Evolutionary conservation across 1,140 invertebrate species (phyloP).

Genomic region (Calephelis nemesis): DNA sequence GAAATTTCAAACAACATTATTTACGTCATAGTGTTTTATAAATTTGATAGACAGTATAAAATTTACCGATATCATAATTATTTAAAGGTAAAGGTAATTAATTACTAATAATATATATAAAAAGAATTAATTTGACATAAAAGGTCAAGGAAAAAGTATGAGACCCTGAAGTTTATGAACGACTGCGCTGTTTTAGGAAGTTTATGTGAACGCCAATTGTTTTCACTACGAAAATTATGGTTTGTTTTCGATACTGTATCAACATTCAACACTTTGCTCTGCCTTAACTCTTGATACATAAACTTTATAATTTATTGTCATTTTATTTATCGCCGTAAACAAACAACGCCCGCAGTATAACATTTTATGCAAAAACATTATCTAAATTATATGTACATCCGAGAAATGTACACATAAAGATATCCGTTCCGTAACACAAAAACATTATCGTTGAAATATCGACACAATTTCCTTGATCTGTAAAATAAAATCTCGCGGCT

Average conservation of each 20-base stretch:
- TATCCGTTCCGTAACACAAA: slow-evolving; percentile 63
- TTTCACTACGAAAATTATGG: slow-evolving; percentile 1
- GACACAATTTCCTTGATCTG: slow-evolving; percentile 74
- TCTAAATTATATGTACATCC: slow-evolving; percentile 50
- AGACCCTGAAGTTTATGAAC: not conserved
- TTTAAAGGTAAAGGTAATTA: no score
- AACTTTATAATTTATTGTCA: slow-evolving; percentile 46
- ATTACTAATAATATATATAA: no score
- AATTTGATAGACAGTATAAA: no score
- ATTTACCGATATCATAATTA: no score
- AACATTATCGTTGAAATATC: slow-evolving; percentile 74
- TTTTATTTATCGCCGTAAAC: slow-evolving; percentile 49
- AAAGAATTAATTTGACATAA: not conserved
- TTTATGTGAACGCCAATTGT: slow-evolving; percentile 1
- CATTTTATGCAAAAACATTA: slow-evolving; percentile 48
- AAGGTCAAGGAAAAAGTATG: not conserved
- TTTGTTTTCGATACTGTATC: slow-evolving; percentile 1
- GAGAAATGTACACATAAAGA: slow-evolving; percentile 60
- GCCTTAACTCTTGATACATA: slow-evolving; percentile 33
- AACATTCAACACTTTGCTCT: not conserved
- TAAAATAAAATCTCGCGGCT: slow-evolving; percentile 67
- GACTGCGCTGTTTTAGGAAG: not conserved
- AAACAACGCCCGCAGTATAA: slow-evolving; percentile 37
- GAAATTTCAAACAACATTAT: no score
- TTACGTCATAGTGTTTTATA: no score